Evolutionary conservation across 2,797 vertebrate species (phyloP), one percentile per base, ranked within the genome.

Genomic region (Tokudaia muenninki): DNA sequence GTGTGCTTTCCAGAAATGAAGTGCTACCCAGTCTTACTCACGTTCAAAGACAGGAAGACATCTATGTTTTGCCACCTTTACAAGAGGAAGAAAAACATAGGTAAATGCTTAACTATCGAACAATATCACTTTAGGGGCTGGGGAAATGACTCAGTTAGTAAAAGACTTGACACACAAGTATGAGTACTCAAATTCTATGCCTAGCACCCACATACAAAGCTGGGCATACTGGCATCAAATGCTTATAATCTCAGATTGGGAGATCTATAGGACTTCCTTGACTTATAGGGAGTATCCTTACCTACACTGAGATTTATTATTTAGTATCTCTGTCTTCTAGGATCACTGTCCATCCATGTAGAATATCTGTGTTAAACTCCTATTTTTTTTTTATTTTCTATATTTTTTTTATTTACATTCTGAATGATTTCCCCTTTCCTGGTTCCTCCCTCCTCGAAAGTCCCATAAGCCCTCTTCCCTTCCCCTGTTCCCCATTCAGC

Each of bases 11-110:
- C 98, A 99, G 99, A 96, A 98, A 98, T 91, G 99, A 99, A 95
- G 97, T 98, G 79, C 97, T 99, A 0, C 99, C 99, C 61, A 99
- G 99, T 98, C 98, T 99, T 94, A 99, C 99, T 19, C 98, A 98
- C 10, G 99, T 99, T 96, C 98, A 95, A 90, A 99, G 99, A 98
- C 98, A 99, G 81, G 99, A 99, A 61, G 99, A 99, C 97, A 98
- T 99, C 41, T 99, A 99, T 77, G 98, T 98, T 88, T 98, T 99
- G 6, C 99, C 99, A 21, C 98, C 99, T 55, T 99, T 99, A 96
- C 98, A 99, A 96, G 98, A 99, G 34, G 98, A 98, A 95, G 99
- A 99, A 55, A 98, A 98, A 96, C 99, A 99, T 92, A 99, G 99
- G 99, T 99, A 97, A 98, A 98, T 96, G 89, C 52, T 90, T 37